A percentile compares a stretch with the other conserved stretches of the same genome.
These are phyloP conservation scores for Cistogaster globosa DNA, from an alignment of 2,888 invertebrate species.

Conservation along the genomic window DNA sequence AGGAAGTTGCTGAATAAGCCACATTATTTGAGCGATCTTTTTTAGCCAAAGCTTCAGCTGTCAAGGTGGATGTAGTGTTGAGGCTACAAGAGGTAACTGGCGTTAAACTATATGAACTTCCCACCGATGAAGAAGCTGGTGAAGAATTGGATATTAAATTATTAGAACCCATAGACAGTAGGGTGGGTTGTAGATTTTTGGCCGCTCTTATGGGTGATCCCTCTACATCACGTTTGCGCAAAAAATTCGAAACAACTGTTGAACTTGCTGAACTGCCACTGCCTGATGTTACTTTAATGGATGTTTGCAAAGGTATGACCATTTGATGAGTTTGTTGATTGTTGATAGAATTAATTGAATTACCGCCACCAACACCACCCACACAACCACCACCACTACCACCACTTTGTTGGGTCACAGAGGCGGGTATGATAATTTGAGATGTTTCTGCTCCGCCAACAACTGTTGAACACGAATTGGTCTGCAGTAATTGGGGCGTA, in stretches of 20 bases:
- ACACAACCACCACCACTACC: too few relatives aligned
- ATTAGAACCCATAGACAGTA: constrained; percentile 79
- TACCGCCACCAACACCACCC: neutral
- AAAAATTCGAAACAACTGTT: constrained; percentile 84
- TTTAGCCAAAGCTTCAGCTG: constrained; percentile 76
- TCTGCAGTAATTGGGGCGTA: constrained; percentile 67
- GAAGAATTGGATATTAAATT: constrained; percentile 64
- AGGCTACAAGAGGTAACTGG: constrained; percentile 57
- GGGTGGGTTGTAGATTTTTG: constrained; percentile 85
- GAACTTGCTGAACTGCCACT: constrained; percentile 55
- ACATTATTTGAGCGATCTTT: constrained; percentile 74
- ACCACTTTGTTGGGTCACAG: constrained; percentile 44
- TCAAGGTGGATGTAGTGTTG: constrained; percentile 67
- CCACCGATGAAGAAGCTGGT: constrained; percentile 58
- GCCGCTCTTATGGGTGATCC: constrained; percentile 86
- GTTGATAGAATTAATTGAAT: constrained; percentile 36
- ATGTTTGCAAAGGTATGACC: constrained; percentile 80
- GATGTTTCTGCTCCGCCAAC: constrained; percentile 42
- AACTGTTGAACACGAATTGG: constrained; percentile 13
- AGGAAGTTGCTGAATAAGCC: neutral
- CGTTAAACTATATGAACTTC: constrained; percentile 69
- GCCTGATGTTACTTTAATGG: constrained; percentile 80
- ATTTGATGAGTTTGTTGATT: constrained; percentile 77
- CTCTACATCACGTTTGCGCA: constrained; percentile 94
- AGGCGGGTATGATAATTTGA: constrained; percentile 72